phyloP scores from a whole-genome alignment of 2,113 vertebrate genomes.

The Lepus europaeus region DNA sequence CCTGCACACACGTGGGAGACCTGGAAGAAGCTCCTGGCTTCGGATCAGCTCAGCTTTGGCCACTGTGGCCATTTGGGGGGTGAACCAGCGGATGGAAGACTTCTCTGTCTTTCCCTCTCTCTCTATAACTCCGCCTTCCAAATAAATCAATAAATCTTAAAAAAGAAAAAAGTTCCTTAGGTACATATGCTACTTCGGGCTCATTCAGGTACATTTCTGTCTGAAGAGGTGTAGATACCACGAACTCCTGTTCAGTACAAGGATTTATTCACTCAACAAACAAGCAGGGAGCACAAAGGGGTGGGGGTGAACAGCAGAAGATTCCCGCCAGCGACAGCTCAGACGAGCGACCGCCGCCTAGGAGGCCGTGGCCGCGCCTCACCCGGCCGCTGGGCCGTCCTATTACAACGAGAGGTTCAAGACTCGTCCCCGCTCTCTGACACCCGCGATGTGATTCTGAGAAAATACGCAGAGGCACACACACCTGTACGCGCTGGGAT shows the following conservation, averaged over 20 bases:
- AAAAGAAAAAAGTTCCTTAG: background rate
- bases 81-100: too few relatives aligned
- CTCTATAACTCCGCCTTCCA: too few relatives aligned
- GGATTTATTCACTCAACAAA: slow-evolving; percentile 19
- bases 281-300: background rate
- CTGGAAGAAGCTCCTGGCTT: too few relatives aligned
- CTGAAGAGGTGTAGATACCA: background rate
- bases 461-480: background rate
- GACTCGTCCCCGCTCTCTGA: slow-evolving; percentile 11
- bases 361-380: background rate
- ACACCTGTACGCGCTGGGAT: slow-evolving; percentile 30
- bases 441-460: slow-evolving; percentile 30
- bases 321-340: background rate
- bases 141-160: too few relatives aligned
- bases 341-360: background rate
- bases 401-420: background rate
- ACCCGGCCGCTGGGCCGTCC: background rate
- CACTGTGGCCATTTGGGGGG: too few relatives aligned
- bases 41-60: too few relatives aligned
- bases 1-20: too few relatives aligned
- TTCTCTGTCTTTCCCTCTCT: too few relatives aligned
- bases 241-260: slow-evolving; percentile 7
- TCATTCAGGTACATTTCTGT: slow-evolving; percentile 6
- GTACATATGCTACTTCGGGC: background rate
- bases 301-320: background rate